Evolutionary conservation across 2,797 vertebrate genomes (phyloP).

Genomic region (Coregonus ussuriensis): DNA sequence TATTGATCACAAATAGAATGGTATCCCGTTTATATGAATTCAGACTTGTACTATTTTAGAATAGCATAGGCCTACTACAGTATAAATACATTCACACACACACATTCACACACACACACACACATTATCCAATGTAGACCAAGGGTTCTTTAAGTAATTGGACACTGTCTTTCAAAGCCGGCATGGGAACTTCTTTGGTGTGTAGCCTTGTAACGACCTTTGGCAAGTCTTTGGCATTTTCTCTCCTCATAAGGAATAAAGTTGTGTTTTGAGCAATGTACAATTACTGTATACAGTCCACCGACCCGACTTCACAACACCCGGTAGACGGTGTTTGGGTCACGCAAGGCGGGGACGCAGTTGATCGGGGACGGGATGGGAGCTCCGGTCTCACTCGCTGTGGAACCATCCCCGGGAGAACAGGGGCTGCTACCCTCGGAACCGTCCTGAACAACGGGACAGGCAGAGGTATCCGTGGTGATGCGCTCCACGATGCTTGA

Average conservation of each 20-base stretch:
- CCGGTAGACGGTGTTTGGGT: conserved; percentile 80
- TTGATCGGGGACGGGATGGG: conserved; percentile 62
- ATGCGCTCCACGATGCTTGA: conserved; percentile 93
- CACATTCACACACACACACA: not conserved
- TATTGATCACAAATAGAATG: not conserved
- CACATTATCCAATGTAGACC: conserved; percentile 13
- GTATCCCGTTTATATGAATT: conserved; percentile 1
- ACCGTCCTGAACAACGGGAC: conserved; percentile 63
- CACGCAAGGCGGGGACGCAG: conserved; percentile 56
- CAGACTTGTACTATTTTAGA: not conserved
- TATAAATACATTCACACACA: conserved; percentile 8
- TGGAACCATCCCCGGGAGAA: conserved; percentile 67
- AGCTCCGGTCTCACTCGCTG: conserved; percentile 59
- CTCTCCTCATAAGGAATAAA: conserved; percentile 31
- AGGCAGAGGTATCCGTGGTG: conserved; percentile 80
- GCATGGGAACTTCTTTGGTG: conserved; percentile 36
- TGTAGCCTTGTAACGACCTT: conserved; percentile 4
- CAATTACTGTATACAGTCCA: conserved; percentile 17
- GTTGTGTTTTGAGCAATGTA: conserved; percentile 37
- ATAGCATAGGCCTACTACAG: not conserved
- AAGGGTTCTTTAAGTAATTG: conserved; percentile 57
- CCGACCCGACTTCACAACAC: conserved; percentile 73
- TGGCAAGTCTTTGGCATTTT: conserved; percentile 14
- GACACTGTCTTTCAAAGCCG: conserved; percentile 52
- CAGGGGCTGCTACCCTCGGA: conserved; percentile 70